These are phyloP conservation scores for Rotaria magnacalcarata DNA, from an alignment of 2,888 invertebrate species.

Conservation along the genomic window DNA sequence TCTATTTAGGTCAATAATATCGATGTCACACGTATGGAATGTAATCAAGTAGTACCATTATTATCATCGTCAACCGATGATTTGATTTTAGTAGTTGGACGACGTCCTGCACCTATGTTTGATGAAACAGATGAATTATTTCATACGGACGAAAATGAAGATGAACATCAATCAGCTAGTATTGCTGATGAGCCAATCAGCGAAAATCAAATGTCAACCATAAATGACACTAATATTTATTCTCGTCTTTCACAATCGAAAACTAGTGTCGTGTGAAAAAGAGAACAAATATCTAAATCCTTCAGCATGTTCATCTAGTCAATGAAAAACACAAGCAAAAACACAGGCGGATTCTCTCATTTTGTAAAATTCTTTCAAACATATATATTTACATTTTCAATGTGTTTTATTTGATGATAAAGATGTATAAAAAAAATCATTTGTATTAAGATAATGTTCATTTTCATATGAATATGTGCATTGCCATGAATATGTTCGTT, in stretches of 20 bases:
- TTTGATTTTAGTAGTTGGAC: neutral
- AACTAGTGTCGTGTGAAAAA: neutral
- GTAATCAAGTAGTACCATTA: slow-evolving; percentile 34
- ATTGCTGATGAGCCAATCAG: neutral
- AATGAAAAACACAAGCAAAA: neutral
- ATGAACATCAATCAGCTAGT: neutral
- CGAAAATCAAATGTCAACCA: neutral
- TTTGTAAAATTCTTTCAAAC: neutral
- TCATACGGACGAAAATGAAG: neutral
- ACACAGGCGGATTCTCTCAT: neutral
- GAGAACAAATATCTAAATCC: neutral
- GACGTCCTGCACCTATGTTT: slow-evolving; percentile 30
- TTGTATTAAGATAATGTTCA: neutral
- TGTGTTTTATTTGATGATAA: too few species aligned
- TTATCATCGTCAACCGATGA: neutral
- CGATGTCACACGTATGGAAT: slow-evolving; percentile 34
- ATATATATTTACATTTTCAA: neutral
- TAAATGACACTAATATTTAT: neutral
- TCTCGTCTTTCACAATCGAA: neutral
- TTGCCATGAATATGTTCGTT: slow-evolving; percentile 2
- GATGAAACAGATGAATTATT: slow-evolving; percentile 33
- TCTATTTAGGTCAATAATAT: neutral
- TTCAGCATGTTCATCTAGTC: neutral
- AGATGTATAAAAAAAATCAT: neutral
- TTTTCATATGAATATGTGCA: neutral